These are phyloP conservation scores for Drosophila buzzatii DNA, from an alignment of 2,888 invertebrate genomes.

Conservation along the genomic window DNA sequence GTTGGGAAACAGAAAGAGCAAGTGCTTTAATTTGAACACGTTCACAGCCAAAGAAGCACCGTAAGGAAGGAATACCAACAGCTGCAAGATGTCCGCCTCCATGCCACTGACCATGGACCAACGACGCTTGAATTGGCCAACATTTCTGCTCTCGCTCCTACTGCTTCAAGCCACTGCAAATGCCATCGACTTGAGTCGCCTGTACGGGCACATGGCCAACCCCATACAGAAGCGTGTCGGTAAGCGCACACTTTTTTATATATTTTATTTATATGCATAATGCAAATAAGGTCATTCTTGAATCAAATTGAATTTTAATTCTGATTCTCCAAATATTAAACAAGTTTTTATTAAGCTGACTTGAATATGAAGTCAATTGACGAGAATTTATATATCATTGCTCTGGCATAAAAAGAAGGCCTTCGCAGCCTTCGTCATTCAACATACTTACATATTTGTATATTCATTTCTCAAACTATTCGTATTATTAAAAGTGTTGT, in stretches of 20 bases:
- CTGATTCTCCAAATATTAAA: background rate
- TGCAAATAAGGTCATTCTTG: background rate
- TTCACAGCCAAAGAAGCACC: slow-evolving; percentile 16
- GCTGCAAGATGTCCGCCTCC: slow-evolving; percentile 54
- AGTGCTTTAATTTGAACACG: slow-evolving; percentile 60
- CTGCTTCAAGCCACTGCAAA: slow-evolving; percentile 87
- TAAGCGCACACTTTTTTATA: slow-evolving; percentile 69
- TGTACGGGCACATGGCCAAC: slow-evolving; percentile 90
- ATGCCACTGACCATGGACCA: slow-evolving; percentile 71
- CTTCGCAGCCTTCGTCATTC: too few relatives aligned
- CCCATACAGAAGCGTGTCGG: slow-evolving; percentile 84
- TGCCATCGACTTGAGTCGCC: slow-evolving; percentile 91
- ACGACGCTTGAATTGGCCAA: slow-evolving; percentile 85
- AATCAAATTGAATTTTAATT: background rate
- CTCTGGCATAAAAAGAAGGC: background rate
- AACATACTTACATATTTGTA: too few relatives aligned
- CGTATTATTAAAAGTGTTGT: too few relatives aligned
- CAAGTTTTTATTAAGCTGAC: background rate
- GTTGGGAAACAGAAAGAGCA: slow-evolving; percentile 6
- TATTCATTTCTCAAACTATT: too few relatives aligned
- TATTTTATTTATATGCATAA: background rate
- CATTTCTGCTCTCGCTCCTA: slow-evolving; percentile 88
- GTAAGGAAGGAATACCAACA: slow-evolving; percentile 11
- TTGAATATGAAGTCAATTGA: too few relatives aligned
- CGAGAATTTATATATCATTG: background rate